Percentiles rank a stretch among this genome's conserved stretches.
These are phyloP conservation scores for Bombus ignitus DNA, from an alignment of 1,140 invertebrate genomes.

Conservation along the genomic window DNA sequence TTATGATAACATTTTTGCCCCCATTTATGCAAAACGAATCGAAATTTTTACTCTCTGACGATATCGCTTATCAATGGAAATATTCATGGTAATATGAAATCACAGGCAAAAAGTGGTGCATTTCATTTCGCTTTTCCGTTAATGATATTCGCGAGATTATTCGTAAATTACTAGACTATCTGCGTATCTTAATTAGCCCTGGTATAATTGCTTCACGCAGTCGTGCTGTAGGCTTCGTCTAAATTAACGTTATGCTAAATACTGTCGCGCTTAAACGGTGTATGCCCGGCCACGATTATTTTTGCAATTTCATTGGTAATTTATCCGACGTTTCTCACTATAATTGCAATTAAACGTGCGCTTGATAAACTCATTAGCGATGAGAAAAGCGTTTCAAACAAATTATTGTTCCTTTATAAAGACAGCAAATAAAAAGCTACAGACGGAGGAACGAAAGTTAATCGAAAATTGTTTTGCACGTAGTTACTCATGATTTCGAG, in stretches of 20 bases:
- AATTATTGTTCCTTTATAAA: neutral
- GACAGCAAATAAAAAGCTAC: no score
- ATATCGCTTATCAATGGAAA: neutral
- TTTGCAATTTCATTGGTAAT: slow-evolving; percentile 23
- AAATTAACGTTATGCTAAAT: slow-evolving; percentile 41
- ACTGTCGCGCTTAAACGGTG: slow-evolving; percentile 10
- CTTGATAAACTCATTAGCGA: neutral
- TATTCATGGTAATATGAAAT: neutral
- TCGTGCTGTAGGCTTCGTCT: neutral
- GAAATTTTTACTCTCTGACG: neutral
- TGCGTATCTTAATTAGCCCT: slow-evolving; percentile 44
- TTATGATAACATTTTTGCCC: neutral
- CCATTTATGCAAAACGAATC: neutral
- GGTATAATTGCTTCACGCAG: slow-evolving; percentile 44
- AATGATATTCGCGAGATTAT: slow-evolving; percentile 42
- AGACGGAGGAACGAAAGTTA: neutral
- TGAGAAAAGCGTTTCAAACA: neutral
- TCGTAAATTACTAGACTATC: slow-evolving; percentile 38
- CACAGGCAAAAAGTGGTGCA: neutral
- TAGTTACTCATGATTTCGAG: neutral
- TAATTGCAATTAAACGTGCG: neutral
- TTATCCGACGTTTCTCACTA: neutral
- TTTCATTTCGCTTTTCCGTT: slow-evolving; percentile 6
- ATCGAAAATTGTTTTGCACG: neutral
- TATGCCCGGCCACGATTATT: neutral